Conservation (phyloP, 1,140 invertebrate species). For the Cyclargus thomasi region DNA sequence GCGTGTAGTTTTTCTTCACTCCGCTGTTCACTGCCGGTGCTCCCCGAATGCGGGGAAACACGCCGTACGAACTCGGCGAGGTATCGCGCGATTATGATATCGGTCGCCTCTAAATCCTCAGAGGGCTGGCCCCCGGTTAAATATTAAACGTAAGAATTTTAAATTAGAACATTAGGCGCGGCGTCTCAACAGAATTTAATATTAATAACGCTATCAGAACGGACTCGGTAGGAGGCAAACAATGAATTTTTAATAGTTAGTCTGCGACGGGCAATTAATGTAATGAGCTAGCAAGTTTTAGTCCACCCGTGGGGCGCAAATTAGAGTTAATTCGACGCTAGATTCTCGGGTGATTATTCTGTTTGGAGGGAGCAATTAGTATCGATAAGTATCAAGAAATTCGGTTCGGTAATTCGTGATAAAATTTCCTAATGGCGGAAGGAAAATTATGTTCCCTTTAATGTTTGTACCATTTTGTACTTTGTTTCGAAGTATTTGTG, state of each 20-base stretch:
- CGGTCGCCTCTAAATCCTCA: constrained; percentile 41
- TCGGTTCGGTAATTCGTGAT: background rate
- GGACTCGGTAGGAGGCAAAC: constrained; percentile 48
- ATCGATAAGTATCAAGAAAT: constrained; percentile 22
- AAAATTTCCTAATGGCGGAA: background rate
- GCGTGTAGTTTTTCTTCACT: constrained; percentile 34
- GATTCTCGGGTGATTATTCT: constrained; percentile 38
- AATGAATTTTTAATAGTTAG: constrained; percentile 67
- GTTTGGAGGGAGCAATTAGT: constrained; percentile 24
- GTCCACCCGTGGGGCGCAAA: constrained; percentile 32
- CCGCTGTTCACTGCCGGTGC: constrained; percentile 43
- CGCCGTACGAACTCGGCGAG: constrained; percentile 33
- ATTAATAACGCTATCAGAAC: constrained; percentile 62
- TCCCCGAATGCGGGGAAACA: background rate
- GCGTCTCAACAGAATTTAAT: constrained; percentile 60
- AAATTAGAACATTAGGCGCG: constrained; percentile 62
- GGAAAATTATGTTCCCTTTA: background rate
- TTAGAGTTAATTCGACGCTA: constrained; percentile 39
- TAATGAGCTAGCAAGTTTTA: constrained; percentile 46
- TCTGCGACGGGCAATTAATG: constrained; percentile 41
- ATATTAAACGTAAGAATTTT: constrained; percentile 72
- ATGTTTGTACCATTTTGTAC: background rate
- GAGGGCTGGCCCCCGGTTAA: constrained; percentile 50
- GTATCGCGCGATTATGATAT: constrained; percentile 46
- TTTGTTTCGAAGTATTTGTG: background rate